phyloP scores from a whole-genome alignment of 2,888 invertebrate genomes.

The Philaethria dido region DNA sequence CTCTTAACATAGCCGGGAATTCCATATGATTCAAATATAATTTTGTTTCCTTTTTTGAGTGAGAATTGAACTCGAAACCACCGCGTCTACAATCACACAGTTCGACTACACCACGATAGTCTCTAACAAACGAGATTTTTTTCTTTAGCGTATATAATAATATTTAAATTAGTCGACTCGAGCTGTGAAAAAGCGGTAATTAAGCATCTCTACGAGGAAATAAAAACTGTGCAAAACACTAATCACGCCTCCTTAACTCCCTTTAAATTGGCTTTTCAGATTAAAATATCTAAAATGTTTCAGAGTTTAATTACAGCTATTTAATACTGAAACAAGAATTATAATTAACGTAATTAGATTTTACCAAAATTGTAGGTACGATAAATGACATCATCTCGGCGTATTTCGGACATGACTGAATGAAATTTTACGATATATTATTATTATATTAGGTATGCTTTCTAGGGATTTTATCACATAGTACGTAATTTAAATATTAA shows the following conservation, averaged over 20 bases:
- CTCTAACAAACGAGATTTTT: background rate
- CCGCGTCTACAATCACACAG: too few relatives aligned
- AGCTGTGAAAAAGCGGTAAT: slow-evolving; percentile 12
- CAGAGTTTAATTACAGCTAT: slow-evolving; percentile 14
- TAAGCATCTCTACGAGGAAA: slow-evolving; percentile 14
- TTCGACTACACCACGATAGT: too few relatives aligned
- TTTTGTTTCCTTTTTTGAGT: too few relatives aligned
- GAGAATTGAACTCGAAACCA: too few relatives aligned
- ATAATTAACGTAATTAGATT: background rate
- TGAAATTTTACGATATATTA: too few relatives aligned
- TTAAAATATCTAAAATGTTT: slow-evolving; percentile 5
- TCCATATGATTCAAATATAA: too few relatives aligned
- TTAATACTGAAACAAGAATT: background rate
- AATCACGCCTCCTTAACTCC: slow-evolving; percentile 21
- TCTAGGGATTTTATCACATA: too few relatives aligned
- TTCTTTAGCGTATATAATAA: background rate
- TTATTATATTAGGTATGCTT: too few relatives aligned
- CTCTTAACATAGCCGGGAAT: too few relatives aligned
- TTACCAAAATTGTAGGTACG: background rate
- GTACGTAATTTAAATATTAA: too few relatives aligned
- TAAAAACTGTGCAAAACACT: slow-evolving; percentile 24
- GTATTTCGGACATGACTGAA: too few relatives aligned
- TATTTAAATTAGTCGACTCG: background rate
- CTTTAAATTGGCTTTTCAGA: slow-evolving; percentile 10
- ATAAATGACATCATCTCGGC: too few relatives aligned